Base-by-base conservation (phyloP, 1,140 invertebrate species). In the Drosophila sp. region DNA sequence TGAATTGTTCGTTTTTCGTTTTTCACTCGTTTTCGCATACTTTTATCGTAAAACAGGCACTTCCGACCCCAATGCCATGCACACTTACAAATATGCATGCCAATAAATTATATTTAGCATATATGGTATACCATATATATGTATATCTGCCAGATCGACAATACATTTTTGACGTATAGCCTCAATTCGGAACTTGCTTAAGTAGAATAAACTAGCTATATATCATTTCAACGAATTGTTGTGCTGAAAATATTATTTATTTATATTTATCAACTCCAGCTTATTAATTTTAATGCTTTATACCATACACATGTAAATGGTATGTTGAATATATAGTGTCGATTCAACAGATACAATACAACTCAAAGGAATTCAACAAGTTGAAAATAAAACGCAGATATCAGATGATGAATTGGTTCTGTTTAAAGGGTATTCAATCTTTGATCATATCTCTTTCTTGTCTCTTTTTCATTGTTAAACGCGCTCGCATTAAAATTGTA, bases 401-500 rank as follows among this genome's bases (percentile, higher is more conserved):
- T n/a, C n/a, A n/a, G n/a, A n/a, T 21, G 4, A 21, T 29, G 7
- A 29, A 29, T 48, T 9, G 13, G 5, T 53, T 7, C 4, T 18
- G 1, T 21, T 36, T 51, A 54, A 29, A 57, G 63, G 32, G 63
- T 36, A 66, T 69, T 61, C 25, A 29, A 51, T 40, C 34, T 50
- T 48, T 40, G 53, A 11, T 21, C 29, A 16, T 11, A 8, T 46
- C 16, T 34, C 36, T 46, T 46, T 43, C 41, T 45, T 34, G 25
- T 36, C 11, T 36, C 11, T 54, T 16, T 54, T 13, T 32, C 27
- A 34, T 45, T 71, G 41, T 48, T 72, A 59, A 46, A 54, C 70
- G 54, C 63, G 64, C 73, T 78, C 76, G 78, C 74, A 86, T 86
- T 86, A 81, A 86, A 86, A 78, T 78, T 86, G 59, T 87, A 87